phyloP scores from a whole-genome alignment of 1,140 invertebrate genomes.

The Drosophila miranda region DNA sequence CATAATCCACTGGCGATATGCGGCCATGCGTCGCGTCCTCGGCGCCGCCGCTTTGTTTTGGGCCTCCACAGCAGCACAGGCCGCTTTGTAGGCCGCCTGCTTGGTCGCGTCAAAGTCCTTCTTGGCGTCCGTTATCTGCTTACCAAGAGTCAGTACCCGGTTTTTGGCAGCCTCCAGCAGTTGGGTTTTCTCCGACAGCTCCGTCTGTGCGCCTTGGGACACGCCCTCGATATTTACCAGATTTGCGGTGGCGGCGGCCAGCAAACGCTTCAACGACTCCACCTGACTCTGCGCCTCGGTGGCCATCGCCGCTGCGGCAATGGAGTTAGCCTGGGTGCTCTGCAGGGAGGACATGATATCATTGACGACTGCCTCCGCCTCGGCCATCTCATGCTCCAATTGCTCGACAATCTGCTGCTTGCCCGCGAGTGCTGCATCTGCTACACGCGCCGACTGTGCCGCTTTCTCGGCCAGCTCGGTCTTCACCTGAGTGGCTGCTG shows the following conservation, averaged over 20 bases:
- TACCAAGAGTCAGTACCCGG: constrained; percentile 84
- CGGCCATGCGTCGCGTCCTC: constrained; percentile 26
- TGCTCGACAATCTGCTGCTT: constrained; percentile 86
- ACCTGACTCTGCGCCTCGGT: constrained; percentile 84
- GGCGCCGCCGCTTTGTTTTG: constrained; percentile 74
- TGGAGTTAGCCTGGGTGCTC: constrained; percentile 84
- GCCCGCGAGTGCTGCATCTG: constrained; percentile 85
- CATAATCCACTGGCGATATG: background rate
- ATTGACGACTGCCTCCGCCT: constrained; percentile 85
- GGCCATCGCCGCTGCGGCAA: constrained; percentile 84
- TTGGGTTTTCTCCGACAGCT: constrained; percentile 86
- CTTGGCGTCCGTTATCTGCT: constrained; percentile 84
- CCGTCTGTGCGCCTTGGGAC: constrained; percentile 84
- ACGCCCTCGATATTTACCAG: constrained; percentile 85
- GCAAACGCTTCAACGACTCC: constrained; percentile 77
- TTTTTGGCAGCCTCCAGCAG: constrained; percentile 86
- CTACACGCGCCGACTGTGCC: constrained; percentile 86
- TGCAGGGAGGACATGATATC: constrained; percentile 85
- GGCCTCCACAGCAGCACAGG: constrained; percentile 85
- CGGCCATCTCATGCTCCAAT: constrained; percentile 84
- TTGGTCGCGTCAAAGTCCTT: constrained; percentile 86
- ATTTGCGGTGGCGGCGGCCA: constrained; percentile 84
- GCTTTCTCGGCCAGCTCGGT: constrained; percentile 87
- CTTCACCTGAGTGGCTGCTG: constrained; percentile 87
- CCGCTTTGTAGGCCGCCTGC: constrained; percentile 85